Evolutionary conservation across 2,797 vertebrate genomes (phyloP), one percentile per base, ranked within the genome.

Genomic region (Cossypha niveicapilla): DNA sequence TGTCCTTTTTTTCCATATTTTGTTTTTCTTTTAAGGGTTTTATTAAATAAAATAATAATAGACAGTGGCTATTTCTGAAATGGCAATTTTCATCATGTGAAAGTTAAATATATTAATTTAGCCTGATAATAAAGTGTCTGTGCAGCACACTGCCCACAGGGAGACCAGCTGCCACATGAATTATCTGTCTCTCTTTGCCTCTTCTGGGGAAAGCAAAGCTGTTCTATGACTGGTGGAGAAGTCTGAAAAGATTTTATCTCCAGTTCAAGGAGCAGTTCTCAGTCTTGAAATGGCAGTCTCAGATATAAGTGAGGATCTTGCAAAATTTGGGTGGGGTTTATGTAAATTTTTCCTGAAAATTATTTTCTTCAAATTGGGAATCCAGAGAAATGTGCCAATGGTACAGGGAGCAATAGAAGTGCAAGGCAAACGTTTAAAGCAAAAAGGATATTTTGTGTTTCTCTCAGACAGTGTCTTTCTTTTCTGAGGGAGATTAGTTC

Each of bases 81-180:
- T 48, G 47, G 10, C 56, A 80, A 65, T 94, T 81, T 91, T 79
- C 86, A 88, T 94, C 77, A 61, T 70, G 24, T 76, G 77, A 35
- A 92, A 94, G 32, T 68, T 66, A 63, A 95, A 80, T 86, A 21
- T 44, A 90, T 86, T 88, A 63, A 88, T 77, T 83, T 90, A 83
- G 51, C 51, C 37, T 84, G 76, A 77, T 92, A 63, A 58, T 82
- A 56, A 90, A 88, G 53, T 94, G 41, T 87, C 54, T 89, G 32
- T 82, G 16, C 27, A 85, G 54, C 35, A 61, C 34, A n/a, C n/a
- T 95, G 44, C 54, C 86, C 93, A 76, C 34, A 84, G 74, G 27
- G 63, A 86, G 28, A 77, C 27, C 60, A 81, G 77, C 84, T 96
- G 94, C 50, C 66, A 80, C 48, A 66, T 74, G 70, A 76, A 88